These are phyloP conservation scores for Arizona elegans DNA, from an alignment of 2,113 vertebrate genomes.

Conservation along the genomic window DNA sequence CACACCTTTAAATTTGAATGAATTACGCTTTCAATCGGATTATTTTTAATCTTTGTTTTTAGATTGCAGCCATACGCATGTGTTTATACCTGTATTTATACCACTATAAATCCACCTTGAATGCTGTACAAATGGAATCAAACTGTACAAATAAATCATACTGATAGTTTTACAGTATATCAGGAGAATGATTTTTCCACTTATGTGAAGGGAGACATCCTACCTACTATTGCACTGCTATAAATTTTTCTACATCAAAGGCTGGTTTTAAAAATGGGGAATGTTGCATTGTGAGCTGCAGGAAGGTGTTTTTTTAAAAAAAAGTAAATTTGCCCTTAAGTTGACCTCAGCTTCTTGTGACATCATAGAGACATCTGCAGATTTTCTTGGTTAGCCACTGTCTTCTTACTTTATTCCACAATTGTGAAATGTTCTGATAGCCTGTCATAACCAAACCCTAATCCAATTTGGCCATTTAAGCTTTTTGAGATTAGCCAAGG, in stretches of 20 bases:
- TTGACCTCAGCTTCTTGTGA: background rate
- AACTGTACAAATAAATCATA: background rate
- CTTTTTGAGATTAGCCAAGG: background rate
- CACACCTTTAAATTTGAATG: background rate
- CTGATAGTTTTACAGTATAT: background rate
- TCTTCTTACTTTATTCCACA: background rate
- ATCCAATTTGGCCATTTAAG: background rate
- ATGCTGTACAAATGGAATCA: background rate
- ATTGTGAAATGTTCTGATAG: background rate
- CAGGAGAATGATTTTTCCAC: background rate
- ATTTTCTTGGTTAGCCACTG: background rate
- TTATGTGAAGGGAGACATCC: background rate
- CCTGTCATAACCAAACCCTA: background rate
- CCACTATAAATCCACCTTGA: background rate
- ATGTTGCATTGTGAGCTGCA: background rate
- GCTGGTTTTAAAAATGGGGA: background rate
- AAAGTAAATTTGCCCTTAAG: background rate
- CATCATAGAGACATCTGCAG: background rate
- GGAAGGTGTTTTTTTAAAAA: background rate
- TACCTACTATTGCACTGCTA: background rate
- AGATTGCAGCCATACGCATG: background rate
- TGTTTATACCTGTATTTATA: background rate
- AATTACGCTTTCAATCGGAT: background rate
- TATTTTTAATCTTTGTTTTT: background rate
- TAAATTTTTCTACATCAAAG: background rate